phyloP scores from a whole-genome alignment of 2,797 vertebrate species.

The Sphaeramia orbicularis region DNA sequence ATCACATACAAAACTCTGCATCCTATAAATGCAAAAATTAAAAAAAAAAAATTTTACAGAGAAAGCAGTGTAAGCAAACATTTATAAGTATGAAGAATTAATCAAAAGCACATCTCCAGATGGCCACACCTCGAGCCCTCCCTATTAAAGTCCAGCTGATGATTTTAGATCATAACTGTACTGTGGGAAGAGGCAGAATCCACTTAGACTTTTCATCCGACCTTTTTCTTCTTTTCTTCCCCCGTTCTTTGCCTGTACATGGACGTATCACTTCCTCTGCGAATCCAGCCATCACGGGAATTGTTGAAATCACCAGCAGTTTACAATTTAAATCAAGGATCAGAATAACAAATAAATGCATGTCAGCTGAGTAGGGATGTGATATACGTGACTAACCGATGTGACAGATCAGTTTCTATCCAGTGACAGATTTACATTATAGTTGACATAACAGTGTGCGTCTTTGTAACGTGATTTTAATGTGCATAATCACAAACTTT shows the following conservation, averaged over 20 bases:
- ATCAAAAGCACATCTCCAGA: constrained; percentile 82
- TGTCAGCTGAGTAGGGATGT: constrained; percentile 53
- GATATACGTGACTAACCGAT: constrained; percentile 49
- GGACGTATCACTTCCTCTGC: constrained; percentile 62
- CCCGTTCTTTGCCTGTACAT: constrained; percentile 71
- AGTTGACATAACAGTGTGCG: constrained; percentile 43
- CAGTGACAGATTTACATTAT: constrained; percentile 41
- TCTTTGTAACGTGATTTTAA: constrained; percentile 28
- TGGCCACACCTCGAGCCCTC: constrained; percentile 81
- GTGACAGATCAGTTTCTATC: constrained; percentile 48
- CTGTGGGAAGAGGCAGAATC: constrained; percentile 54
- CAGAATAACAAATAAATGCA: constrained; percentile 60
- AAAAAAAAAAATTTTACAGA: constrained; percentile 70
- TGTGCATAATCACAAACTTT: constrained; percentile 41
- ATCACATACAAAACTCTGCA: constrained; percentile 46
- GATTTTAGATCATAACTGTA: constrained; percentile 52
- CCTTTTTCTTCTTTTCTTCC: constrained; percentile 73
- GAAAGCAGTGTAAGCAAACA: constrained; percentile 88
- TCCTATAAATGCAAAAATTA: constrained; percentile 53
- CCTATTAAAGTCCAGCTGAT: constrained; percentile 54
- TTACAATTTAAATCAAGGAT: constrained; percentile 64
- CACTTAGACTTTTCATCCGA: constrained; percentile 59
- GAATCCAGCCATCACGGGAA: constrained; percentile 71
- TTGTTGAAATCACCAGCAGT: constrained; percentile 71
- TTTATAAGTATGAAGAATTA: constrained; percentile 55